These are phyloP conservation scores for Tribolium freemani DNA, from an alignment of 2,888 invertebrate species.

Conservation along the genomic window DNA sequence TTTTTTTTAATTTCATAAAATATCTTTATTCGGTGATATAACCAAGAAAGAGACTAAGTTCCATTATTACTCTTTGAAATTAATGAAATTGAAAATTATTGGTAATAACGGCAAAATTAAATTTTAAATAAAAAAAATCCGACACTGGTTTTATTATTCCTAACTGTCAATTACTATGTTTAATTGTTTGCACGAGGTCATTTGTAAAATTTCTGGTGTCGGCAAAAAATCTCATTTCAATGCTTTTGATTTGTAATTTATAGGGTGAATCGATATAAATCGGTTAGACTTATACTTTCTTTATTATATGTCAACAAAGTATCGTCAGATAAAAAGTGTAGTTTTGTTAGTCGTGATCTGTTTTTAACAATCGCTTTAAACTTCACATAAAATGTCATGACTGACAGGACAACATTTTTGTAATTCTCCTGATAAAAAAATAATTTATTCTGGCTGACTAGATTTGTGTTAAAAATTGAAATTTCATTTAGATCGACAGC, in stretches of 20 bases:
- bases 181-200: slow-evolving; percentile 3
- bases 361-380: no score
- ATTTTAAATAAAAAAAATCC: no score
- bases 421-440: no score
- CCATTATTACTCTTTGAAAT: no score
- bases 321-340: neutral
- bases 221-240: neutral
- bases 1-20: no score
- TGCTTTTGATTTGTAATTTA: neutral
- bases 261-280: neutral
- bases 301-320: neutral
- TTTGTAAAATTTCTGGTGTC: neutral
- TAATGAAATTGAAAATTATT: no score
- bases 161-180: neutral
- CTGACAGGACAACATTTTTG: no score
- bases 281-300: neutral
- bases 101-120: no score
- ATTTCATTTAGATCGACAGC: slow-evolving; percentile 38
- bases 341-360: neutral
- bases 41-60: no score
- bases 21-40: no score
- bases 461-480: neutral
- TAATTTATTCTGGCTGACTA: neutral
- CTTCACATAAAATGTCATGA: no score
- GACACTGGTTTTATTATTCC: no score